phyloP scores from a whole-genome alignment of 2,113 vertebrate species.

The Abramis brama region DNA sequence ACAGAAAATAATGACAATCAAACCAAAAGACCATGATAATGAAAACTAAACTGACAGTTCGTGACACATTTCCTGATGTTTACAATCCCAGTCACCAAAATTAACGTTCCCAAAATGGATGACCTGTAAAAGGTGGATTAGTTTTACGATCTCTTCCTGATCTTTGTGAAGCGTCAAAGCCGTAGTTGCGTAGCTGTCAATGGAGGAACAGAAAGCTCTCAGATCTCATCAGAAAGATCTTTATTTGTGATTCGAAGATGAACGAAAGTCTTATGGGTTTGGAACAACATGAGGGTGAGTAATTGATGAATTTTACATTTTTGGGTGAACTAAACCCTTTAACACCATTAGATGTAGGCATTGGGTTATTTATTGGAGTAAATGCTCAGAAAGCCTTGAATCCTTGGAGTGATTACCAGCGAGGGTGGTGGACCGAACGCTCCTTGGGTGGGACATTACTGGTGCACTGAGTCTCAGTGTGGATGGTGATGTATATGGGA shows the following conservation, averaged over 20 bases:
- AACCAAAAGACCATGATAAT: no score
- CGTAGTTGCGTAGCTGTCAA: no score
- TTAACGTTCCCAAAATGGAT: background rate
- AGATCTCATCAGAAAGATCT: no score
- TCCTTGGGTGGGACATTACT: background rate
- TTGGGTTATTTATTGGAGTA: background rate
- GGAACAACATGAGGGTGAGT: no score
- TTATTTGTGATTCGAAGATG: no score
- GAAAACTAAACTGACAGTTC: no score
- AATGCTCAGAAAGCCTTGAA: slow-evolving; percentile 5
- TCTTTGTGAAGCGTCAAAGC: no score
- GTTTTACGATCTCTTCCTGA: no score
- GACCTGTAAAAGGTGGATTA: background rate
- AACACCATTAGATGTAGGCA: background rate
- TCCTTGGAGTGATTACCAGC: slow-evolving; percentile 16
- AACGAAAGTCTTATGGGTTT: no score
- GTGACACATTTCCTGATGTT: background rate
- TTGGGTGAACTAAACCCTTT: background rate
- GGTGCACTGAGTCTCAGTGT: background rate
- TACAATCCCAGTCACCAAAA: background rate
- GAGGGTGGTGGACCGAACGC: background rate
- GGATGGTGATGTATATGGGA: background rate
- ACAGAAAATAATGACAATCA: no score
- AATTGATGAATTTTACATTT: no score
- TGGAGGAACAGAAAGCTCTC: no score